These are phyloP conservation scores for Tachypleus tridentatus DNA, from an alignment of 1,140 invertebrate genomes.

Conservation along the genomic window DNA sequence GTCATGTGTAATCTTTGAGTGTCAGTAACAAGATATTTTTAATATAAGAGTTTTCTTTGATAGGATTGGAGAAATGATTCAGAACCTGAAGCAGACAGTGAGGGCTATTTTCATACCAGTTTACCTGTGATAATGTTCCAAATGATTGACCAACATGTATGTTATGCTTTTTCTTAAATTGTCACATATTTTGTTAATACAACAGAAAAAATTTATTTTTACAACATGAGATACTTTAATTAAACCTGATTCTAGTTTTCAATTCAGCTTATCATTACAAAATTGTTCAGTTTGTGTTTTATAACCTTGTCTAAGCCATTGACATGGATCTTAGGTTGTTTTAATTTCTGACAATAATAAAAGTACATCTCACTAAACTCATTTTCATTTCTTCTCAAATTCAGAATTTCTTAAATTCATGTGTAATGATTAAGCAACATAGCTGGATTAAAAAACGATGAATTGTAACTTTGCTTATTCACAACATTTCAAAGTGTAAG, in stretches of 20 bases:
- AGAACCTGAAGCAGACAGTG: slow-evolving; percentile 61
- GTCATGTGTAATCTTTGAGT: slow-evolving; percentile 5
- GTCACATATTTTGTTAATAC: slow-evolving; percentile 21
- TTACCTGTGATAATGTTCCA: slow-evolving; percentile 93
- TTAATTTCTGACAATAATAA: no score
- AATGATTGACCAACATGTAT: slow-evolving; percentile 90
- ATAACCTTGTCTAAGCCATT: no score
- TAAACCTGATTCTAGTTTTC: not conserved
- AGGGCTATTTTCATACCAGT: slow-evolving; percentile 72
- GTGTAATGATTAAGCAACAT: no score
- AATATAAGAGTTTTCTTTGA: slow-evolving; percentile 12
- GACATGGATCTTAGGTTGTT: no score
- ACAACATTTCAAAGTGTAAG: no score
- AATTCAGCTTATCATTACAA: not conserved
- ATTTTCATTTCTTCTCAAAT: no score
- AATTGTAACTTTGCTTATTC: no score
- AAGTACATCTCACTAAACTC: no score
- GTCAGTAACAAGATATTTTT: not conserved
- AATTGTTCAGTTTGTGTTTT: no score
- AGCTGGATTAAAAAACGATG: no score
- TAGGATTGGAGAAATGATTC: slow-evolving; percentile 63
- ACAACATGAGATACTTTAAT: not conserved
- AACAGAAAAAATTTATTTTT: slow-evolving; percentile 11
- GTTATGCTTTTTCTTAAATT: slow-evolving; percentile 9
- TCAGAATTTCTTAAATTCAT: no score